Percentiles rank a stretch among this genome's conserved stretches.
Conservation (phyloP, 2,797 vertebrate species). For the Mycteria americana region DNA sequence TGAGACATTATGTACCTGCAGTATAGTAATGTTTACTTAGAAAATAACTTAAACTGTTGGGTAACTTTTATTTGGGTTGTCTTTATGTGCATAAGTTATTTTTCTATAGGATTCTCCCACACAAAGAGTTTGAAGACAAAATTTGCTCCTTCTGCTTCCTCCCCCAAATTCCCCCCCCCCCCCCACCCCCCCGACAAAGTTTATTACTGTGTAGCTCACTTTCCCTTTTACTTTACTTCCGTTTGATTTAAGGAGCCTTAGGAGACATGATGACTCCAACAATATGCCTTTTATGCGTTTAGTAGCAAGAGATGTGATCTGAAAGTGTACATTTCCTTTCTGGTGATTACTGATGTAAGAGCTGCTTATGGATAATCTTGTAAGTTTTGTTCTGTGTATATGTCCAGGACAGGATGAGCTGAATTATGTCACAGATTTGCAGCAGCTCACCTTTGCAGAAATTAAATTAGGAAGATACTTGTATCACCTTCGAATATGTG, state of each 20-base stretch:
- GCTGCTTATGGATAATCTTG: neutral
- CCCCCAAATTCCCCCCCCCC: neutral
- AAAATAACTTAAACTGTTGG: neutral
- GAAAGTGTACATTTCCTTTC: neutral
- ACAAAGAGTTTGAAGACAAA: neutral
- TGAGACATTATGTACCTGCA: neutral
- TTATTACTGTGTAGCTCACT: neutral
- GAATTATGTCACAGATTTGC: neutral
- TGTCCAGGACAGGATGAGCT: neutral
- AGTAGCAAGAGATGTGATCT: neutral
- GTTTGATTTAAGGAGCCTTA: neutral
- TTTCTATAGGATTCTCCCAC: neutral
- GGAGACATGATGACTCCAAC: neutral
- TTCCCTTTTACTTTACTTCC: neutral
- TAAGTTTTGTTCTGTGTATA: neutral
- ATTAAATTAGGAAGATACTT: neutral
- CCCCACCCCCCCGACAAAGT: neutral
- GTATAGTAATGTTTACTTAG: neutral
- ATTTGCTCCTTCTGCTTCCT: neutral
- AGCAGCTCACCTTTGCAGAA: neutral
- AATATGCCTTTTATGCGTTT: neutral
- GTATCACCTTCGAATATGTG: neutral
- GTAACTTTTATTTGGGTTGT: neutral
- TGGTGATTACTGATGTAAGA: neutral
- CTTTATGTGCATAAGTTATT: neutral